Conservation (phyloP, 2,797 vertebrate genomes). For the Simalia tracyae region DNA sequence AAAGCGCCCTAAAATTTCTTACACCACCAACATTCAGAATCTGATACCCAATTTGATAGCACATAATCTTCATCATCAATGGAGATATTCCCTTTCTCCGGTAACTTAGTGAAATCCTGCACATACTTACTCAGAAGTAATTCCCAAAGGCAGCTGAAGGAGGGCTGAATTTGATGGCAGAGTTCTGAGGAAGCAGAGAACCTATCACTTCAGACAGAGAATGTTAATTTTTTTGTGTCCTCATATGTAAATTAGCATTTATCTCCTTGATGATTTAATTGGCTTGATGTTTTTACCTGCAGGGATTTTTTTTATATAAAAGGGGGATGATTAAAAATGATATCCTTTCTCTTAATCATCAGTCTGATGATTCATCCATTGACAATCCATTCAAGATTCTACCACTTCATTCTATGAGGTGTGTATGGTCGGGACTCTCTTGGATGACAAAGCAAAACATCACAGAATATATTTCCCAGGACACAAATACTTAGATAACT, state of each 20-base stretch:
- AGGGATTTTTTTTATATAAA: not conserved
- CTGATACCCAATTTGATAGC: not conserved
- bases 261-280: not conserved
- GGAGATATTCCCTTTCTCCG: not conserved
- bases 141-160: not conserved
- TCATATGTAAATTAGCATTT: not conserved
- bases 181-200: not conserved
- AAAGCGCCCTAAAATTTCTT: not conserved
- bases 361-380: too few species aligned
- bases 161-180: not conserved
- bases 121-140: not conserved
- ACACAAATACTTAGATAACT: not conserved
- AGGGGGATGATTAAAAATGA: not conserved
- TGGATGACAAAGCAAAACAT: not conserved
- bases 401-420: not conserved
- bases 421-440: not conserved
- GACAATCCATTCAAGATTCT: not conserved
- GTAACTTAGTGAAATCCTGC: not conserved
- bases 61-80: not conserved
- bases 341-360: not conserved
- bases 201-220: not conserved
- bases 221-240: not conserved
- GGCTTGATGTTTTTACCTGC: not conserved
- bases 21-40: not conserved
- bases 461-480: not conserved